Evolutionary conservation across 2,888 invertebrate species (phyloP).

Genomic region (Hypsopygia costalis): DNA sequence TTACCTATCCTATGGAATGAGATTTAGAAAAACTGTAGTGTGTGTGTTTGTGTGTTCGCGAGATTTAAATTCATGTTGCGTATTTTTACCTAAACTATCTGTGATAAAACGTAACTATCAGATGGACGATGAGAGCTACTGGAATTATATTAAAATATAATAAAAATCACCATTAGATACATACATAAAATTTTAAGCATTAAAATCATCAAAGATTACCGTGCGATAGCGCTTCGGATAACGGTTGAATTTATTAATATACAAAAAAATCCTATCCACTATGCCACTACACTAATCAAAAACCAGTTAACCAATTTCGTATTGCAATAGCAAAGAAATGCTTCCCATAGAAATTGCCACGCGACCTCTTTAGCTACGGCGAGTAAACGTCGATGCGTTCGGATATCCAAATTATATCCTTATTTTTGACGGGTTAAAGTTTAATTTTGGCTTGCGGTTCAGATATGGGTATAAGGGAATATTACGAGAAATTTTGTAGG

Average conservation of each 20-base stretch:
- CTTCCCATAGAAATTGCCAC: conserved; percentile 73
- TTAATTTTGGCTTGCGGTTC: conserved; percentile 9
- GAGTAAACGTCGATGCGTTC: conserved; percentile 11
- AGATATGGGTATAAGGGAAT: conserved; percentile 18
- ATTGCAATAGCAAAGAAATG: conserved; percentile 31
- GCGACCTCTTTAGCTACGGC: conserved; percentile 60
- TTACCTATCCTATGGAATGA: too few species aligned
- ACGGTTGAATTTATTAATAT: conserved; percentile 9
- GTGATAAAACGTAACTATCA: too few species aligned
- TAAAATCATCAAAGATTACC: neutral
- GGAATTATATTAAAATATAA: neutral
- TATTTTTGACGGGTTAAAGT: conserved; percentile 11
- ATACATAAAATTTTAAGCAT: neutral
- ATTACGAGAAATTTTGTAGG: conserved; percentile 38
- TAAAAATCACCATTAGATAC: neutral
- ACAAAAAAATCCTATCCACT: conserved; percentile 14
- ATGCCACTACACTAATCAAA: conserved; percentile 20
- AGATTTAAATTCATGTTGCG: too few species aligned
- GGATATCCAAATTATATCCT: conserved; percentile 8
- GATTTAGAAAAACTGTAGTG: too few species aligned
- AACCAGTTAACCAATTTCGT: conserved; percentile 33
- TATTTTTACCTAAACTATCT: too few species aligned
- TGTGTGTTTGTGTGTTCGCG: too few species aligned
- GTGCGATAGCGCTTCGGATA: neutral
- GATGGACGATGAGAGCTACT: too few species aligned